Evolutionary conservation across 1,140 invertebrate species (phyloP).

Genomic region (Sitodiplosis mosellana): DNA sequence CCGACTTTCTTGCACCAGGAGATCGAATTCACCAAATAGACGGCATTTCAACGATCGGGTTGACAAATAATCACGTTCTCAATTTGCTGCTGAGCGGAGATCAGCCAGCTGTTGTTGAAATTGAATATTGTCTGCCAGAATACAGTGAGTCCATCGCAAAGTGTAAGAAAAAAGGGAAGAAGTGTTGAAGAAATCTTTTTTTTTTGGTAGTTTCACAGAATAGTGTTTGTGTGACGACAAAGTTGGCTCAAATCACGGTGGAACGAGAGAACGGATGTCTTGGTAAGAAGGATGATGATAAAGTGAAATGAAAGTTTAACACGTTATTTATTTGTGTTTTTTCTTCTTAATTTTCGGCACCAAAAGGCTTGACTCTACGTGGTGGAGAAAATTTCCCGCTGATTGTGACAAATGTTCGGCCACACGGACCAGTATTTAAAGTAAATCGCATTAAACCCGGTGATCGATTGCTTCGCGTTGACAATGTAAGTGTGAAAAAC

Average conservation of each 20-base stretch:
- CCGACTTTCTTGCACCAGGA: constrained; percentile 41
- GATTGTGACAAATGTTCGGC: constrained; percentile 72
- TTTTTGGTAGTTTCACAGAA: constrained; percentile 33
- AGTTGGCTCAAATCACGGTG: constrained; percentile 52
- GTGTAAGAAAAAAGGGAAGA: not conserved
- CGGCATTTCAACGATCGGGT: constrained; percentile 51
- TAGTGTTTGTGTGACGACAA: constrained; percentile 47
- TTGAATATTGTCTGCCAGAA: constrained; percentile 64
- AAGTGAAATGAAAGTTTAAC: too few species aligned
- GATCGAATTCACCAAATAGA: constrained; percentile 65
- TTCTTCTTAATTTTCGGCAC: too few species aligned
- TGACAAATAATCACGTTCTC: constrained; percentile 62
- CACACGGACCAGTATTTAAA: constrained; percentile 72
- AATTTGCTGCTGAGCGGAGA: constrained; percentile 55
- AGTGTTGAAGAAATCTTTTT: not conserved
- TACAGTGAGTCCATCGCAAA: constrained; percentile 35
- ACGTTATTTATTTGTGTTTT: too few species aligned
- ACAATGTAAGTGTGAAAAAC: constrained; percentile 36
- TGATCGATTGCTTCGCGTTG: constrained; percentile 78
- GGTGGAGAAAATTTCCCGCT: constrained; percentile 63
- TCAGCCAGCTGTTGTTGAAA: constrained; percentile 51
- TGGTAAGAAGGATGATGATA: too few species aligned
- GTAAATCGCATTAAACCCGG: constrained; percentile 63
- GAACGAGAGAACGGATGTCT: constrained; percentile 70
- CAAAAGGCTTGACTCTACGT: constrained; percentile 71